Evolutionary conservation across 23 tunicate genomes (phyloP), one percentile per base, ranked within the genome.

Genomic region (Diplosoma virens): DNA sequence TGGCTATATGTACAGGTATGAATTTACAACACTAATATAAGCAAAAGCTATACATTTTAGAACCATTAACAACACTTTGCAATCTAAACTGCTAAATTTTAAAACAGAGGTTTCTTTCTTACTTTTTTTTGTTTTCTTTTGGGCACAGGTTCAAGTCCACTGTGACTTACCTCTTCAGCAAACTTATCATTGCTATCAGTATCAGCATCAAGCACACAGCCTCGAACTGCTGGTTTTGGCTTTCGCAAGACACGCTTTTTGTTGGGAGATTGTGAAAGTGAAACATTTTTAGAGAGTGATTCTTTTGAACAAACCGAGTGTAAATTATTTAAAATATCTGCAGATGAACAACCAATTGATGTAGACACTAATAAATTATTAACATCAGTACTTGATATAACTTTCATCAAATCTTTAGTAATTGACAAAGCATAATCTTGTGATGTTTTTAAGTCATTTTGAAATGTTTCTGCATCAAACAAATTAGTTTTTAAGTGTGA

Each of bases 401-500:
- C 48, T 3, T 24, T 47, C 7, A 72, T 5, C 3, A 61, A 61
- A 17, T 72, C 78, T 72, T 72, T 72, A 47, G 78, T 72, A 47
- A 72, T 48, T 7, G 22, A 33, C 47, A 4, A 4, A 3, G 60
- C 78, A 48, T 72, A 72, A 47, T 47, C 78, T 24, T 26, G 47
- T 11, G 45, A 7, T 14, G 20, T 24, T 3, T 3, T 72, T 25
- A 72, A 47, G 47, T 47, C 20, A 22, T 31, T 3, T 72, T 72
- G 35, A 26, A 47, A 48, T 2, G 33, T 2, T 25, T 28, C 25
- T 47, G 9, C 7, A 72, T 72, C 61, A 72, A 72, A 72, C 14
- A 72, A 5, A 2, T 72, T 61, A 21, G 78, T 72, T 48, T 48
- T 30, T 17, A 72, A 33, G 48, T 72, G 78, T 16, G 78, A 35